Conservation (phyloP, 1,140 invertebrate genomes). For the Musca domestica region DNA sequence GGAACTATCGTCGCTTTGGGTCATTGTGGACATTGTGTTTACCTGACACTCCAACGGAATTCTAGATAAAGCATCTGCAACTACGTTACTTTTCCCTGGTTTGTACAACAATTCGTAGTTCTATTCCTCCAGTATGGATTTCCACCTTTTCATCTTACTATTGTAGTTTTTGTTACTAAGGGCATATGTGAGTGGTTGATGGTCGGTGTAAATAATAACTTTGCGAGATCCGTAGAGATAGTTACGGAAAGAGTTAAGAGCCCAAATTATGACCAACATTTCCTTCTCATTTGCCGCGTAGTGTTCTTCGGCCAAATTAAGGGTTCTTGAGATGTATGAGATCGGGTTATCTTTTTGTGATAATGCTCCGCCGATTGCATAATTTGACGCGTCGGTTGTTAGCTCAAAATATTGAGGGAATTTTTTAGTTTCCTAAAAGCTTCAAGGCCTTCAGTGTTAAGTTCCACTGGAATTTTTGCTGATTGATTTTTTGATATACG, state of each 20-base stretch:
- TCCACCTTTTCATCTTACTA: slow-evolving; percentile 14
- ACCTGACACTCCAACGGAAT: neutral
- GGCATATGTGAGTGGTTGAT: neutral
- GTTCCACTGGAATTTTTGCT: neutral
- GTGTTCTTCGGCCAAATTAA: slow-evolving; percentile 32
- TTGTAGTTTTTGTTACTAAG: slow-evolving; percentile 9
- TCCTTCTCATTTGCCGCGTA: slow-evolving; percentile 24
- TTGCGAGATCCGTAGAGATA: slow-evolving; percentile 33
- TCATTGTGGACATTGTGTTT: no score
- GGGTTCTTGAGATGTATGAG: slow-evolving; percentile 48
- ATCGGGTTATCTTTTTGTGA: no score
- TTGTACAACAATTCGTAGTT: slow-evolving; percentile 16
- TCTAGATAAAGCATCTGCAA: slow-evolving; percentile 10
- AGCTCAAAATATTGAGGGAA: slow-evolving; percentile 37
- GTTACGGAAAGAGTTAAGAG: slow-evolving; percentile 45
- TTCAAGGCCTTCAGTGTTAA: slow-evolving; percentile 5
- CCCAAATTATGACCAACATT: slow-evolving; percentile 28
- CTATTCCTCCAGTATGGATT: slow-evolving; percentile 16
- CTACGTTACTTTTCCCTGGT: slow-evolving; percentile 15
- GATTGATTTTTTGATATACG: slow-evolving; percentile 22
- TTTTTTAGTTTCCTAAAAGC: slow-evolving; percentile 28
- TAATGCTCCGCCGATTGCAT: no score
- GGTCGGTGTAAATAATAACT: slow-evolving; percentile 23
- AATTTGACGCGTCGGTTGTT: slow-evolving; percentile 26
- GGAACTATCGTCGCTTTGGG: no score